phyloP scores from a whole-genome alignment of 2,888 invertebrate genomes.

The Disparrhopalites patrizii region DNA sequence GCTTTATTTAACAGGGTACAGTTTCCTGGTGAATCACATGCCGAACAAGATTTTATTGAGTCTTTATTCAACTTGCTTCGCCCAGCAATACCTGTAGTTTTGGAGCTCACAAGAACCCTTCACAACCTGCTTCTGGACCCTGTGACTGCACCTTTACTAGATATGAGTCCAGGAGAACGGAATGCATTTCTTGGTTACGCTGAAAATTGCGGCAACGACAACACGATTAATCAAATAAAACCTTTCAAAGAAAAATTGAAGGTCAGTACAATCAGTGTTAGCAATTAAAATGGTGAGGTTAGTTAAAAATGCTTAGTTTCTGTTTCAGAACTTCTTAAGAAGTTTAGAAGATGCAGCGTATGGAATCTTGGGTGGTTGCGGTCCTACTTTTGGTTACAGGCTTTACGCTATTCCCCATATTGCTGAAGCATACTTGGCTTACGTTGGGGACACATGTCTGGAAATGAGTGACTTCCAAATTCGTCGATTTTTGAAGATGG shows the following conservation, averaged over 20 bases:
- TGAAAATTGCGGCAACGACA: no score
- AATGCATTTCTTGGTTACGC: constrained; percentile 35
- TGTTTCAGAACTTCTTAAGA: constrained; percentile 38
- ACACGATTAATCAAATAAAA: no score
- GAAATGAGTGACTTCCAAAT: constrained; percentile 41
- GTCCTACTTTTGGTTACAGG: constrained; percentile 32
- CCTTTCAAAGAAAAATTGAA: constrained; percentile 33
- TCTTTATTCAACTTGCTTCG: constrained; percentile 29
- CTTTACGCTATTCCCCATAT: constrained; percentile 43
- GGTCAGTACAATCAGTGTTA: no score
- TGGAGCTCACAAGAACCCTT: constrained; percentile 40
- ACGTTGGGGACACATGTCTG: constrained; percentile 40
- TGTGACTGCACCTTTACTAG: constrained; percentile 27
- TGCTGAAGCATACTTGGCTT: constrained; percentile 41
- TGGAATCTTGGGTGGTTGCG: constrained; percentile 41
- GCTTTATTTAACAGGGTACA: constrained; percentile 12
- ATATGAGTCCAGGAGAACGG: constrained; percentile 38
- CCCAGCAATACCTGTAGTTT: constrained; percentile 38
- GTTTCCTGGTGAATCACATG: constrained; percentile 2
- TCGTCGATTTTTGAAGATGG: constrained; percentile 34
- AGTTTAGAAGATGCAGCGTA: constrained; percentile 35
- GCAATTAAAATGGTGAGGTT: no score
- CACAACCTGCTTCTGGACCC: constrained; percentile 41
- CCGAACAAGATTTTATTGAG: neutral
- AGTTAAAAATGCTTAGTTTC: neutral